Evolutionary conservation across 2,113 vertebrate genomes (phyloP).

Genomic region (Tauraco erythrolophus): DNA sequence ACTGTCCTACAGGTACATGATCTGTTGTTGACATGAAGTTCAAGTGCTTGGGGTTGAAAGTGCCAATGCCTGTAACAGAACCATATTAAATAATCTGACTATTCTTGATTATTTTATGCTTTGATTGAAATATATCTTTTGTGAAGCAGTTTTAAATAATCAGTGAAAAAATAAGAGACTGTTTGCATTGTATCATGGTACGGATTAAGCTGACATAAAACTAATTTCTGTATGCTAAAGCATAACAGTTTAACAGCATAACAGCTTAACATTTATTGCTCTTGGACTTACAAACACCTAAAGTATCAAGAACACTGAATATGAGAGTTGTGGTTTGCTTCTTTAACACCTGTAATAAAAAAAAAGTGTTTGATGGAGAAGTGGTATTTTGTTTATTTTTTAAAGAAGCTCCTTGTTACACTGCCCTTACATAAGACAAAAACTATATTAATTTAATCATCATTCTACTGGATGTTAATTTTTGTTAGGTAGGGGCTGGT

Average conservation of each 20-base stretch:
- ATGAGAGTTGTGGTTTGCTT: neutral
- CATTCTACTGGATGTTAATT: neutral
- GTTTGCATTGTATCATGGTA: neutral
- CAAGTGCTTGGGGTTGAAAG: neutral
- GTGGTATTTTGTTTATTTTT: neutral
- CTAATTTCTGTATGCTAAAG: neutral
- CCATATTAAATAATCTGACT: neutral
- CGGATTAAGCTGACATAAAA: neutral
- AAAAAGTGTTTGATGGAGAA: neutral
- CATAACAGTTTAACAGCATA: too few species aligned
- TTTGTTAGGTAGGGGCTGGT: neutral
- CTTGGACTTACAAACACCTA: neutral
- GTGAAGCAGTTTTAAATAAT: neutral
- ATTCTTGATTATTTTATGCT: neutral
- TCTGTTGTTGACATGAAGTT: neutral
- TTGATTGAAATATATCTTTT: neutral
- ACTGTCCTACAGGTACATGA: neutral
- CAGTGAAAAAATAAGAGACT: neutral
- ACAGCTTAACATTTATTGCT: neutral
- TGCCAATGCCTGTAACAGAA: neutral
- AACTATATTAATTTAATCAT: neutral
- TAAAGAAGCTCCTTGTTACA: neutral
- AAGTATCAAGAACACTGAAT: neutral
- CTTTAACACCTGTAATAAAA: neutral
- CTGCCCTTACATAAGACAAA: neutral